These are phyloP conservation scores for Trematocara nigrifrons DNA, from an alignment of 2,113 vertebrate genomes.

Conservation along the genomic window DNA sequence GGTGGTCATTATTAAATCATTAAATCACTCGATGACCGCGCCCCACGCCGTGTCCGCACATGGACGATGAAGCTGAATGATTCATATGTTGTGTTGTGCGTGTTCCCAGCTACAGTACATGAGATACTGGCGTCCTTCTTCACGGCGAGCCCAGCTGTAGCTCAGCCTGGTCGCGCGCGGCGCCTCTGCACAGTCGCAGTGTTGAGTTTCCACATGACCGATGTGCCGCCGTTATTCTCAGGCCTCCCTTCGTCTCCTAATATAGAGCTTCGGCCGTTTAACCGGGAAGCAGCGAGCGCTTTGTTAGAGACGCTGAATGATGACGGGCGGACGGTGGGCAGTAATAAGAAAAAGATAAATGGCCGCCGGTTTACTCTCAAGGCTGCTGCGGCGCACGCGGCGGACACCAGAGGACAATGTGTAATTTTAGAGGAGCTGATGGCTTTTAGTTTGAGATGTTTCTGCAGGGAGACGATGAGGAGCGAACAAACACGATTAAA, in stretches of 20 bases:
- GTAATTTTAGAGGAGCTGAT: not conserved
- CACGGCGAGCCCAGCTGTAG: not conserved
- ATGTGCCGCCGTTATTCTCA: slow-evolving; percentile 53
- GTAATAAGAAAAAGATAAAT: slow-evolving; percentile 47
- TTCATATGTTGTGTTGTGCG: not conserved
- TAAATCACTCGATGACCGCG: not conserved
- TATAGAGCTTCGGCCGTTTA: slow-evolving; percentile 39
- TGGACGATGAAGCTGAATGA: not conserved
- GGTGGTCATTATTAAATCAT: not conserved
- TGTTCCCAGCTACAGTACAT: not conserved
- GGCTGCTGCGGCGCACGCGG: not conserved
- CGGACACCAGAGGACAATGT: slow-evolving; percentile 5
- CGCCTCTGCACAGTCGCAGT: not conserved
- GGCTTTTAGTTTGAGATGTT: not conserved
- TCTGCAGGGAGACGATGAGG: not conserved
- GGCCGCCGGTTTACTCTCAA: not conserved
- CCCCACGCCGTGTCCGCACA: not conserved
- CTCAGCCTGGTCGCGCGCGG: not conserved
- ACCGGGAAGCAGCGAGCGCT: slow-evolving; percentile 8
- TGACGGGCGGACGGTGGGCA: not conserved
- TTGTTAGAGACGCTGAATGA: slow-evolving; percentile 12
- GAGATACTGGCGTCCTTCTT: not conserved
- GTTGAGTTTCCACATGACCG: slow-evolving; percentile 36
- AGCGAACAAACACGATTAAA: not conserved
- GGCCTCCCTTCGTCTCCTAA: slow-evolving; percentile 47